Base-by-base conservation (phyloP, 2,797 vertebrate species). In the Syngnathus acus region DNA sequence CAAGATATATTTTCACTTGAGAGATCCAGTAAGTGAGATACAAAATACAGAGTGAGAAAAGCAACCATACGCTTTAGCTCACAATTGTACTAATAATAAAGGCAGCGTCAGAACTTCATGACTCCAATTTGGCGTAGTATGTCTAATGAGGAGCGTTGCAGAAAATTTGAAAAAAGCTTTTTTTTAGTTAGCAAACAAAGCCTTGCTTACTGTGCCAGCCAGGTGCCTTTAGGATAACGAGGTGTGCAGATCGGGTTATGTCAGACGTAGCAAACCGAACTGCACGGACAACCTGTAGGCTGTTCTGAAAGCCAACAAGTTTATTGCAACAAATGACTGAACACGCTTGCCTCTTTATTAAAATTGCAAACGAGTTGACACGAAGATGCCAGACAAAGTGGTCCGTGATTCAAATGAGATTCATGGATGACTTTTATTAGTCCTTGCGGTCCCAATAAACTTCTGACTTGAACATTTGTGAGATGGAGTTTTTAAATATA, bases 281-380 rank as follows among this genome's bases (percentile, higher is more conserved):
- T 59, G 54, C 72, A 70, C 72, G 84, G 75, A 81, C 82, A 82
- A 81, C 65, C 81, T 81, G 65, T 68, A 72, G 82, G 86, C 73
- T 68, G 68, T 68, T 71, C 82, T 72, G 68, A 72, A 77, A 83
- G 82, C 79, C 53, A 84, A 84, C 75, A 73, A 84, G 82, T 86
- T 86, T 87, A 86, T 85, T 85, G 84, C 76, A 77, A 86, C 81
- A 82, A 86, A 89, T 86, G 72, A 81, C 76, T 85, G 76, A 82
- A 84, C 79, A 84, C 78, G 80, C 72, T 62, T 75, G 43, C 66
- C 77, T 78, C 74, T 84, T 86, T 85, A 86, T 84, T 88, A 88
- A 86, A 72, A 78, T 66, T 81, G 73, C 78, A 84, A 85, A 82
- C 71, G 76, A 84, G 80, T 85, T 84, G 84, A 84, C 86, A 87